These are phyloP conservation scores for Cynaeus angustus DNA, from an alignment of 2,888 invertebrate genomes.

Conservation along the genomic window DNA sequence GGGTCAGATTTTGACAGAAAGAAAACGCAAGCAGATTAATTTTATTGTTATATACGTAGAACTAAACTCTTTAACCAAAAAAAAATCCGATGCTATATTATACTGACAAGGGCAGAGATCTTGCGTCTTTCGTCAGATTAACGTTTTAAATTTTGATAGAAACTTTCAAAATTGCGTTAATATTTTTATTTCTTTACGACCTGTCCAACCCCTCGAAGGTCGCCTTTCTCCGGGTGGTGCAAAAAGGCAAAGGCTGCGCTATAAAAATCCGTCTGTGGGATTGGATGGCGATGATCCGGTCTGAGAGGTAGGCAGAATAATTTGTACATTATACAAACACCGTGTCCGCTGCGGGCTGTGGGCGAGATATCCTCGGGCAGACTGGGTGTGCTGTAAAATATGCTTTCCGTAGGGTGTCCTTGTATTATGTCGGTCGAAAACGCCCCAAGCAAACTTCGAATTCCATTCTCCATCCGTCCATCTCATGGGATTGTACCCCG, in stretches of 20 bases:
- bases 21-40: too few species aligned
- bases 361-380: constrained; percentile 65
- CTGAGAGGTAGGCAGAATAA: constrained; percentile 57
- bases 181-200: background rate
- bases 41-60: too few species aligned
- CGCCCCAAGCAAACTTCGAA: constrained; percentile 64
- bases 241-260: constrained; percentile 18
- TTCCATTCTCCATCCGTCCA: constrained; percentile 62
- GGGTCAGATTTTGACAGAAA: too few species aligned
- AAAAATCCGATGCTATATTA: too few species aligned
- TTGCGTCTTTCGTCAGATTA: too few species aligned
- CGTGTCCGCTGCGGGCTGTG: constrained; percentile 68
- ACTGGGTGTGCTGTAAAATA: constrained; percentile 69
- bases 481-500: constrained; percentile 56
- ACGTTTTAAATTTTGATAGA: too few species aligned
- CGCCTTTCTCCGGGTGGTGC: constrained; percentile 31
- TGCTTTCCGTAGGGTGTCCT: constrained; percentile 67
- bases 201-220: constrained; percentile 1
- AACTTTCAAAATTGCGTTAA: background rate
- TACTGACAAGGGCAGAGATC: too few species aligned
- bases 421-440: constrained; percentile 66
- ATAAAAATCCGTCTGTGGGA: constrained; percentile 41
- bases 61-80: too few species aligned
- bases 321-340: constrained; percentile 68
- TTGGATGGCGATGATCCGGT: constrained; percentile 41